Evolutionary conservation across 2,113 vertebrate genomes (phyloP), one percentile per base, ranked within the genome.

Genomic region (Paraplagusia blochii): DNA sequence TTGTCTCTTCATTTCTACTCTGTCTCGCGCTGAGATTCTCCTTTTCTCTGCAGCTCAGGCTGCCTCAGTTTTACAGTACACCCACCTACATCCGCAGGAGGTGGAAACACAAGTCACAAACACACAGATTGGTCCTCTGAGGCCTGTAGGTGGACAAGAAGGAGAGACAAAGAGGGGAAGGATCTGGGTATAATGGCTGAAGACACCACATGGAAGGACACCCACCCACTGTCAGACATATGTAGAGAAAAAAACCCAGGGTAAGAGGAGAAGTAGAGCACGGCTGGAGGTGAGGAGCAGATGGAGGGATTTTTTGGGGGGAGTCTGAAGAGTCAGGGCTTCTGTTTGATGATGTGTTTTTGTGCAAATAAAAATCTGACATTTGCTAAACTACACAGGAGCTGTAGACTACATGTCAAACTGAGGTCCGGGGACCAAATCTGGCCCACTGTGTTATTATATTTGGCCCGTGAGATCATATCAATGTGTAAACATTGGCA

Each of bases 251-350:
- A 5, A 19, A 47, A 47, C 53, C 16, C 36, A 53, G 17, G 74
- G 57, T 15, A 49, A 60, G 54, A 64, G 75, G 55, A 66, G 65
- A 63, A 44, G 53, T 22, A 50, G 8, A 56, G 42, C 44, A 77
- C 72, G 70, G 64, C 62, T 72, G 52, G 62, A 68, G 60, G 46
- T 72, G 66, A 71, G 73, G 65, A 78, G 76, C 84, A 88, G 82
- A 88, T 84, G 84, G 85, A 65, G 55, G 63, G 66, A 75, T 69
- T 29, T 29, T 43, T 15, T 52, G 62, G 73, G 77, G 53, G 62
- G 72, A 64, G 75, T 49, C 59, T 53, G 69, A 52, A 65, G 62
- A 51, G 74, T 51, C 38, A 44, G 34, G 9, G 39, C 40, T 58
- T 42, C 15, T 44, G n/a, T 59, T 3, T 65, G 38, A 43, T 55